phyloP scores from a whole-genome alignment of 2,797 vertebrate genomes.

The Macroramphosus scolopax region DNA sequence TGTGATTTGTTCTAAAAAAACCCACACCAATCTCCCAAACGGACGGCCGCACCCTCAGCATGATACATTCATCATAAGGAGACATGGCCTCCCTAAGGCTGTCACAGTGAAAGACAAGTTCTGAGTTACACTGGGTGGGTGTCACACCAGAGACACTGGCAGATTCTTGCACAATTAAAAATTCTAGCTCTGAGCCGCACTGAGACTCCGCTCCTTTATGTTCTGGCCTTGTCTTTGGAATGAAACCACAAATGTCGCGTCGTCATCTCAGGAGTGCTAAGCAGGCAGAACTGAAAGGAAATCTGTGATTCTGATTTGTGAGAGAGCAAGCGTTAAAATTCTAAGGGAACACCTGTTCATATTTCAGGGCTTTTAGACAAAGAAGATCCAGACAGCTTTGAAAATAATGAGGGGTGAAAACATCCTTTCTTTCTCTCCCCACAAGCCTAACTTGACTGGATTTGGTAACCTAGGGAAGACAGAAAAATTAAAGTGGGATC shows the following conservation, averaged over 20 bases:
- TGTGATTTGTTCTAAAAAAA: too few relatives aligned
- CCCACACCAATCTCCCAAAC: too few relatives aligned
- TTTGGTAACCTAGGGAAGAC: conserved; percentile 30
- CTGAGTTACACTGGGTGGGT: conserved; percentile 12
- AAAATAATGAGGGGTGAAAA: conserved; percentile 17
- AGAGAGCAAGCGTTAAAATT: too few relatives aligned
- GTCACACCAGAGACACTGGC: too few relatives aligned
- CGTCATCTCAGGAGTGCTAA: conserved; percentile 29
- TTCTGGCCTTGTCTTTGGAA: conserved; percentile 4
- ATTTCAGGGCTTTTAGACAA: conserved; percentile 41
- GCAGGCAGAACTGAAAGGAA: conserved; percentile 25
- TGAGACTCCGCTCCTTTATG: too few relatives aligned
- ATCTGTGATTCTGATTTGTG: conserved; percentile 28
- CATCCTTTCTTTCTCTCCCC: neutral
- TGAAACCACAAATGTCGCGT: conserved; percentile 27
- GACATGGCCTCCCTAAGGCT: too few relatives aligned
- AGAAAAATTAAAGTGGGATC: conserved; percentile 31
- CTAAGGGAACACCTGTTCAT: conserved; percentile 48
- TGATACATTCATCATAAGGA: too few relatives aligned
- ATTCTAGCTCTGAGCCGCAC: conserved; percentile 8
- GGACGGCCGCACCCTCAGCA: too few relatives aligned
- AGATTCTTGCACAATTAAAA: conserved; percentile 10
- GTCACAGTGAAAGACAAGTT: too few relatives aligned
- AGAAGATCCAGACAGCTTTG: conserved; percentile 34
- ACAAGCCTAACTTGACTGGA: conserved; percentile 24